phyloP scores from a whole-genome alignment of 2,888 invertebrate species.

The Didymodactylos carnosus region DNA sequence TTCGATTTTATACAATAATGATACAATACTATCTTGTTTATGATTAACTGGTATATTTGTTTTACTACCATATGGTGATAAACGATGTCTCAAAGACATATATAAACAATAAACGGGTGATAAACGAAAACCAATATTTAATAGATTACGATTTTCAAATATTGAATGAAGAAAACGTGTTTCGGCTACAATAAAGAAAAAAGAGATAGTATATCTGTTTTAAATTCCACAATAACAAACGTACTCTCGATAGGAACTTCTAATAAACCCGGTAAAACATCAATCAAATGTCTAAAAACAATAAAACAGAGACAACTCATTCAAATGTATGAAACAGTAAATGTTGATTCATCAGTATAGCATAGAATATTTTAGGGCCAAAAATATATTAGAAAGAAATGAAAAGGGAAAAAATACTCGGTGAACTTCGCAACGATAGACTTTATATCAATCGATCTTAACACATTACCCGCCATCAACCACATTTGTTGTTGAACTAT shows the following conservation, averaged over 20 bases:
- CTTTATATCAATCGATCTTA: too few species aligned
- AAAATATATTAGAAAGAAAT: too few species aligned
- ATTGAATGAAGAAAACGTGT: neutral
- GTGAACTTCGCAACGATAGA: too few species aligned
- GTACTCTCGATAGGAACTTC: slow-evolving; percentile 8
- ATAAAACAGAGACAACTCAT: too few species aligned
- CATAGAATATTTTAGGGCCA: too few species aligned
- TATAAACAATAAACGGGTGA: slow-evolving; percentile 92
- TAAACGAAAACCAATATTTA: slow-evolving; percentile 55
- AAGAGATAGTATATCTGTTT: neutral
- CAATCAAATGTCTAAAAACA: neutral
- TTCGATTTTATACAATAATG: slow-evolving; percentile 70
- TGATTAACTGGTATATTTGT: slow-evolving; percentile 57
- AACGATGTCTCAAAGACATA: slow-evolving; percentile 72
- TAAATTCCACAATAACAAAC: neutral
- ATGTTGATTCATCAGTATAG: too few species aligned
- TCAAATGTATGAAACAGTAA: too few species aligned
- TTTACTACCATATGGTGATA: slow-evolving; percentile 74
- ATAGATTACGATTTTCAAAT: neutral
- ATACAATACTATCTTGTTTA: slow-evolving; percentile 68
- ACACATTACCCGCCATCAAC: too few species aligned
- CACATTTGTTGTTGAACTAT: too few species aligned
- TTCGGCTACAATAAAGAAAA: neutral
- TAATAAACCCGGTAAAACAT: slow-evolving; percentile 12
- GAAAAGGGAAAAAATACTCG: too few species aligned